These are phyloP conservation scores for Bradypodion ventrale DNA, from an alignment of 2,797 vertebrate genomes.

Conservation along the genomic window DNA sequence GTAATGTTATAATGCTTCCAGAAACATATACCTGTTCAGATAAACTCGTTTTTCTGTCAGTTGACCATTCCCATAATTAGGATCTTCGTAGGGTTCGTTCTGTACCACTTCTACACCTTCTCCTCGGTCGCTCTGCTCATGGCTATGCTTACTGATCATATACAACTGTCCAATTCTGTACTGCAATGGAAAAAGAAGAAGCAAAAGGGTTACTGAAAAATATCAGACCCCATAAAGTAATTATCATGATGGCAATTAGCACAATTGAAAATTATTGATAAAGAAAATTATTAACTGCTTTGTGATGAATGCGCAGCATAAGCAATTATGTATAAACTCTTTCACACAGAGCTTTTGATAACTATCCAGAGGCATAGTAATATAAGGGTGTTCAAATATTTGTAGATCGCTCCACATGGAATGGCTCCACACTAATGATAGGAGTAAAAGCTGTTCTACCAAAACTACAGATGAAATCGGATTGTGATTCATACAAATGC, in stretches of 20 bases:
- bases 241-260: neutral
- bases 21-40: slow-evolving; percentile 89
- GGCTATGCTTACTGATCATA: slow-evolving; percentile 99
- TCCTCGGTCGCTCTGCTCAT: slow-evolving; percentile 95
- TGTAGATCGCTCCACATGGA: neutral
- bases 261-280: neutral
- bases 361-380: neutral
- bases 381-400: neutral
- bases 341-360: neutral
- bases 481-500: neutral
- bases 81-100: slow-evolving; percentile 93
- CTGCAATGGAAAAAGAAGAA: slow-evolving; percentile 76
- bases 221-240: neutral
- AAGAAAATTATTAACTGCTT: neutral
- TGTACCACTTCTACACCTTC: slow-evolving; percentile 98
- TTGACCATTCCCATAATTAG: slow-evolving; percentile 91
- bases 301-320: neutral
- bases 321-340: neutral
- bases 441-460: neutral
- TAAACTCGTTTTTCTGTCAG: slow-evolving; percentile 97
- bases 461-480: neutral
- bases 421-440: no score
- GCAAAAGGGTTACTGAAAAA: neutral
- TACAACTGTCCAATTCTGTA: slow-evolving; percentile 97
- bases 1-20: neutral